Evolutionary conservation across 2,888 invertebrate species (phyloP).

Genomic region (Nebria brevicollis): DNA sequence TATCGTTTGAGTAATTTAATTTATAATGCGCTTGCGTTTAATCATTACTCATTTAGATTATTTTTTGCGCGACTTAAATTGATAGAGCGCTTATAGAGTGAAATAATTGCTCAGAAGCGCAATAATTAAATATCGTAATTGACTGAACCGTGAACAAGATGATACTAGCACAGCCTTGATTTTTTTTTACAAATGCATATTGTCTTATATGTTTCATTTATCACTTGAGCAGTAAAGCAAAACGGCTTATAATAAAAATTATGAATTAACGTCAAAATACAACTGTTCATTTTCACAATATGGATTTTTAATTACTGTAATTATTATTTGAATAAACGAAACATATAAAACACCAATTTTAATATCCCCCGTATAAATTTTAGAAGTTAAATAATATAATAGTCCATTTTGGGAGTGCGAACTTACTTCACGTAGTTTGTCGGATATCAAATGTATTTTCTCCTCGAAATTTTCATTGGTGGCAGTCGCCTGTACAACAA

Average conservation of each 20-base stretch:
- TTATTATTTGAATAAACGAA: neutral
- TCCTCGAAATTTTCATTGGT: conserved; percentile 78
- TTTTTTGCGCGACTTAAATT: neutral
- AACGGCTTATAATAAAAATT: neutral
- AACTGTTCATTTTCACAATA: neutral
- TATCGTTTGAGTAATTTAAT: too few species aligned
- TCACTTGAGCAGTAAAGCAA: conserved; percentile 18
- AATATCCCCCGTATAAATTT: neutral
- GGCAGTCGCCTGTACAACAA: conserved; percentile 71
- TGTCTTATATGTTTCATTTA: conserved; percentile 16
- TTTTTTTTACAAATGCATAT: neutral
- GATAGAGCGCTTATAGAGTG: neutral
- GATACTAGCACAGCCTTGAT: neutral
- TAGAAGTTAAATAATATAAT: neutral
- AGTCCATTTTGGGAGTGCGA: neutral
- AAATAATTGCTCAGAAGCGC: conserved; percentile 5
- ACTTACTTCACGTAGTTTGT: conserved; percentile 80
- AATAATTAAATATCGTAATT: neutral
- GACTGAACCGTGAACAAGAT: neutral
- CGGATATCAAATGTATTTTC: conserved; percentile 77
- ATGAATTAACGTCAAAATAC: neutral
- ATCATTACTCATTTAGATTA: too few species aligned
- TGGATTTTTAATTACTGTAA: too few species aligned
- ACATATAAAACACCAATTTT: conserved; percentile 3
- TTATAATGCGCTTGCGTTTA: too few species aligned